These are phyloP conservation scores for Oryzias celebensis DNA, from an alignment of 2,113 vertebrate genomes.

Conservation along the genomic window DNA sequence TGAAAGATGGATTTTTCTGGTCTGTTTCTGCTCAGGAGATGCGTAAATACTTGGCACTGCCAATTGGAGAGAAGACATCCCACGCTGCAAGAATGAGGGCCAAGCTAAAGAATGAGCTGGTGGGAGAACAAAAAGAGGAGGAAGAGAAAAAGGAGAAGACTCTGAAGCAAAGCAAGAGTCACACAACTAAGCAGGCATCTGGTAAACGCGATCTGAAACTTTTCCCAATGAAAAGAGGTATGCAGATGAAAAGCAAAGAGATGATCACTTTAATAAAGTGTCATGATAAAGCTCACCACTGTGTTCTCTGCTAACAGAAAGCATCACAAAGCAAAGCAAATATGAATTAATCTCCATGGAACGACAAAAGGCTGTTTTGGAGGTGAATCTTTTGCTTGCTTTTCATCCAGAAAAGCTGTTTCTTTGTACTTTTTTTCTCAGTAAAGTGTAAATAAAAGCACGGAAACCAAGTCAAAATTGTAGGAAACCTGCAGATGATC, in stretches of 20 bases:
- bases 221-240: conserved; percentile 76
- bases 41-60: conserved; percentile 72
- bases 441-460: too few relatives aligned
- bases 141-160: conserved; percentile 5
- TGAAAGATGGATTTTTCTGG: conserved; percentile 1
- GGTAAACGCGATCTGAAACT: conserved; percentile 65
- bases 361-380: conserved; percentile 84
- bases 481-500: too few relatives aligned
- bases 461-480: too few relatives aligned
- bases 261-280: background rate
- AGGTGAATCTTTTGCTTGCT: conserved; percentile 76
- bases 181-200: conserved; percentile 32
- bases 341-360: conserved; percentile 78
- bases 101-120: conserved; percentile 67
- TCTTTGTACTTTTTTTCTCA: too few relatives aligned
- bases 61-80: conserved; percentile 81
- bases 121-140: conserved; percentile 53
- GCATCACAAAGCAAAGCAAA: conserved; percentile 73
- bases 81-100: conserved; percentile 52
- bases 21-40: conserved; percentile 73
- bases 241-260: background rate
- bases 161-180: conserved; percentile 32
- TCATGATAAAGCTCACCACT: background rate
- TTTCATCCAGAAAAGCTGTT: background rate
- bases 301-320: conserved; percentile 70